Evolutionary conservation across 64 coral and sea anemone species (phyloP), one percentile per base, ranked within the genome.

Genomic region (Montipora efflorescens): DNA sequence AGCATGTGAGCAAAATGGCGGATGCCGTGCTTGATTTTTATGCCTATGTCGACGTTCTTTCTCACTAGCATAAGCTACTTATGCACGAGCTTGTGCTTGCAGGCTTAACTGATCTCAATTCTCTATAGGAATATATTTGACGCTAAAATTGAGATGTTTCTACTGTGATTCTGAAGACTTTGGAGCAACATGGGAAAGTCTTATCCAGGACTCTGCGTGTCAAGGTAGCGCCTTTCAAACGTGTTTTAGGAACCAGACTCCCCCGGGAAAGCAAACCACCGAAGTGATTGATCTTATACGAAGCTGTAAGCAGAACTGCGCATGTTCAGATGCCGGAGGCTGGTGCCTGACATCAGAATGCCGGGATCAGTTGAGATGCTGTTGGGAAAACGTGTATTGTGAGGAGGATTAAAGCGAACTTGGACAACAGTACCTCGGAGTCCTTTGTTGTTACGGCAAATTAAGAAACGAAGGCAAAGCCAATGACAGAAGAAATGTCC

Each of bases 161-260:
- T 97, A 94, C 66, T 97, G 95, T 77, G 95, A 97, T 67, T 84
- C 55, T 10, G 92, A 97, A 52, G 93, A 94, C 68, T 97, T 93
- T 12, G 95, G 95, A 49, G 22, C 79, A 16, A 59, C 78, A 5
- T 97, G 95, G 95, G 79, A 77, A 67, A 85, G 50, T 77, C 78
- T 97, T 19, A 97, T 88, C 83, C 75, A 91, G 19, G 89, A 94
- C 59, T 36, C 67, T 0, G 47, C 89, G 1, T 97, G 95, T 25
- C 95, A 97, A 77, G 73, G 95, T 18, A 82, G 84, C n/a, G 36
- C 95, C 3, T 93, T 92, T 74, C 66, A 83, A 92, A 80, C 79
- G 78, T 97, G 95, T 47, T 97, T 90, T 53, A 19, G 7, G 75
- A 97, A 97, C 77, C 67, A 92, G 87, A 94, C 95, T 23, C 80